phyloP scores from a whole-genome alignment of 2,888 invertebrate species.

The Oxycera nigricornis region DNA sequence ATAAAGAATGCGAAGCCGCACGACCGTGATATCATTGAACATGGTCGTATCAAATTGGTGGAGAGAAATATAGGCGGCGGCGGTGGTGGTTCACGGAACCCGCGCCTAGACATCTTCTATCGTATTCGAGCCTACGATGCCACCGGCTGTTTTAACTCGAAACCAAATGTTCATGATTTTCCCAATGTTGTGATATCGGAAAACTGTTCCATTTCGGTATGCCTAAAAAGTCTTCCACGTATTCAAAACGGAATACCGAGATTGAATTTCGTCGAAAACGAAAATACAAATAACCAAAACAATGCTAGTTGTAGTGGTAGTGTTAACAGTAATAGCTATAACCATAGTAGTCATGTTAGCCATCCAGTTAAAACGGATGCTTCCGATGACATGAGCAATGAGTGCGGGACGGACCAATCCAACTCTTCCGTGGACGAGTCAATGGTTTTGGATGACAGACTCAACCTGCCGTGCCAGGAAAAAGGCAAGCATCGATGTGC shows the following conservation, averaged over 20 bases:
- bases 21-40: constrained; percentile 59
- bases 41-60: constrained; percentile 57
- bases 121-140: constrained; percentile 59
- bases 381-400: not conserved
- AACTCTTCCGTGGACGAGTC: constrained; percentile 10
- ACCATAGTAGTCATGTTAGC: not conserved
- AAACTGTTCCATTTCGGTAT: constrained; percentile 62
- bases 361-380: not conserved
- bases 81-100: constrained; percentile 50
- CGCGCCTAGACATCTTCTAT: constrained; percentile 61
- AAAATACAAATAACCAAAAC: constrained; percentile 5
- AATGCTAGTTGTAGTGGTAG: constrained; percentile 16
- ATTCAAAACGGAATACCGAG: constrained; percentile 74
- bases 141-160: constrained; percentile 58
- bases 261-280: constrained; percentile 50
- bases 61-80: constrained; percentile 44
- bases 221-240: constrained; percentile 75
- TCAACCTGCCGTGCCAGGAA: constrained; percentile 66
- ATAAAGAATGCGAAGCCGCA: constrained; percentile 55
- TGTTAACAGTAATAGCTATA: constrained; percentile 16
- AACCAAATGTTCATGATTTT: constrained; percentile 61
- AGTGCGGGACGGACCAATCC: not conserved
- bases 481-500: constrained; percentile 80
- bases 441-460: constrained; percentile 44
- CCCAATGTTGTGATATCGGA: constrained; percentile 60